Percentiles rank a stretch among this genome's conserved stretches.
Evolutionary conservation across 2,113 vertebrate genomes (phyloP).

Genomic region (Natator depressus): DNA sequence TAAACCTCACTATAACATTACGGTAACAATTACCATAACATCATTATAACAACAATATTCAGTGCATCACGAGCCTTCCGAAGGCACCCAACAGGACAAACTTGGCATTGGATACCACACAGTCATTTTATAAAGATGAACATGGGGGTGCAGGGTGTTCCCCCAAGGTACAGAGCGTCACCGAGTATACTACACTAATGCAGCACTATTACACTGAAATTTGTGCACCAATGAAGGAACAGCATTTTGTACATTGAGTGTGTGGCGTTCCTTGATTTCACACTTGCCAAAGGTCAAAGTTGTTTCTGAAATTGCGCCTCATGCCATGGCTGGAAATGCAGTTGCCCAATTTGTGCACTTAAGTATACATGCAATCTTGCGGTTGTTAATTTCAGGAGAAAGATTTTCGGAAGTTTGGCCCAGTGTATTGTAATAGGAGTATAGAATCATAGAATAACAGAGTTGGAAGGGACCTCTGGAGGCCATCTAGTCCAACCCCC

Average conservation of each 20-base stretch:
- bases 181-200: fast-evolving
- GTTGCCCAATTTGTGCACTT: background rate
- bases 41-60: no score
- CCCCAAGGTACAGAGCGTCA: background rate
- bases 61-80: no score
- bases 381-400: background rate
- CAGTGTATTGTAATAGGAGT: background rate
- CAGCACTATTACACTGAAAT: fast-evolving
- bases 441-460: no score
- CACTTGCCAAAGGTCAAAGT: fast-evolving
- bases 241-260: fast-evolving
- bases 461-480: no score
- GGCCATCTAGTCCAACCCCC: no score
- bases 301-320: background rate
- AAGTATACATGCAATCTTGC: background rate
- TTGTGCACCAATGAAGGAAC: background rate
- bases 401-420: background rate
- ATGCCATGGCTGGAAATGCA: background rate
- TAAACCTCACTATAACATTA: no score
- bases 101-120: no score
- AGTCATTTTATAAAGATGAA: no score
- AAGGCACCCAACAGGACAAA: no score
- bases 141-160: no score
- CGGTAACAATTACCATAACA: no score
- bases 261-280: background rate